Evolutionary conservation across 2,113 vertebrate genomes (phyloP).

Genomic region (Xenopus laevis): DNA sequence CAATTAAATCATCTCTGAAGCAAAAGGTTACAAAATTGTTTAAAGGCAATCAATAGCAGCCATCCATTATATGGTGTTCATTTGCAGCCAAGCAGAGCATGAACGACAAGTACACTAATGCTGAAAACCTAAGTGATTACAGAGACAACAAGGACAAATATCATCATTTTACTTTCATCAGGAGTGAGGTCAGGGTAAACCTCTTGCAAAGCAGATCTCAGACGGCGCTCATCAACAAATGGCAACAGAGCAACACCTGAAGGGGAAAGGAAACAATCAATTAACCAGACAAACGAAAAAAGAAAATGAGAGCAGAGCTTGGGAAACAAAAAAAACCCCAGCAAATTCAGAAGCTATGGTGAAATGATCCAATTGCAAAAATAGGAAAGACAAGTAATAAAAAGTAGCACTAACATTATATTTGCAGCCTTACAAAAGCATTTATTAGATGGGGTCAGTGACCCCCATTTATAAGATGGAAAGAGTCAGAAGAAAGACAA

Average conservation of each 20-base stretch:
- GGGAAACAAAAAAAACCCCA: not conserved
- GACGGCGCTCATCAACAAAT: slow-evolving; percentile 89
- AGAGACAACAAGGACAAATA: slow-evolving; percentile 13
- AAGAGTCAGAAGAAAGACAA: too few relatives aligned
- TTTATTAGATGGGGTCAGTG: too few relatives aligned
- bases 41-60: slow-evolving; percentile 20
- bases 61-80: not conserved
- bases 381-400: not conserved
- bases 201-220: slow-evolving; percentile 82
- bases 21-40: slow-evolving; percentile 17
- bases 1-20: slow-evolving; percentile 14
- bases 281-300: slow-evolving; percentile 29
- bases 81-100: slow-evolving; percentile 7
- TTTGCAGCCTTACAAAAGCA: too few relatives aligned
- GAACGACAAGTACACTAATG: slow-evolving; percentile 1
- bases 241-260: slow-evolving; percentile 89
- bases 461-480: too few relatives aligned
- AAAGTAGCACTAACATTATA: too few relatives aligned
- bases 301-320: slow-evolving; percentile 9
- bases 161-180: slow-evolving; percentile 78
- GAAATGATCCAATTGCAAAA: not conserved
- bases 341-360: not conserved
- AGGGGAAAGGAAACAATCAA: slow-evolving; percentile 19
- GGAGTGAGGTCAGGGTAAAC: slow-evolving; percentile 87
- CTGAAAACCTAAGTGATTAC: slow-evolving; percentile 15